Base-by-base conservation (phyloP, 2,797 vertebrate species). In the Tympanoctomys barrerae region DNA sequence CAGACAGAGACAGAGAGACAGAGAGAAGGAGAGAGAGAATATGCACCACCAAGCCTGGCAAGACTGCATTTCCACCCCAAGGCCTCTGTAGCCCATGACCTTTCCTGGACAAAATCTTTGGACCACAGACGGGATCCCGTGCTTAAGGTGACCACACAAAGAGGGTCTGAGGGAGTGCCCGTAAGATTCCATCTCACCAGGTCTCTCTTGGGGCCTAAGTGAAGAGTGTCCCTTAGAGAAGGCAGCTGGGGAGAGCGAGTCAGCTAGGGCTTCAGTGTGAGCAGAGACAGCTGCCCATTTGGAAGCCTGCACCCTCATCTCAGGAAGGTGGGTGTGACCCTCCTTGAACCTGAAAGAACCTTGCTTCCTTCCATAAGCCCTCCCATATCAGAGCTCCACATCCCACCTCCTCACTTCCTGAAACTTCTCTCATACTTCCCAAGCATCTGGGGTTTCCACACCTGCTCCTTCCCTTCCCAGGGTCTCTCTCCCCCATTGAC, bases 31-130 rank as follows among this genome's bases (percentile, higher is more conserved):
- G 52, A 54, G 12, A 49, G 90, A 89, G 92, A 71, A 75, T 19
- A 36, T 42, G 24, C 46, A 70, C 59, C 87, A 39, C 59, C 62
- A 36, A 9, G 61, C 57, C 90, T 80, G 19, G 78, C 13, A 42
- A 78, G 59, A 79, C 82, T 57, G 59, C 81, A 78, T 77, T 93
- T 90, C 88, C 78, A 75, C 7, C 52, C 61, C 59, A 89, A 66
- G 59, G 52, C 80, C 52, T 89, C 87, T 61, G 12, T 24, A 61
- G 28, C 46, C 70, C 59, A 6, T 33, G 22, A 24, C 31, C 19
- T 31, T 80, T 71, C 62, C 64, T 71, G 22, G 36, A 95, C 64
- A 70, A 16, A 79, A 1, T 61, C 28, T 89, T 52, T 24, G 6
- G 13, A 28, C 33, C 42, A 62, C 54, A 79, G 36, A 11, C 28